phyloP scores from a whole-genome alignment of 1,140 invertebrate genomes.

The Atta colombica region DNA sequence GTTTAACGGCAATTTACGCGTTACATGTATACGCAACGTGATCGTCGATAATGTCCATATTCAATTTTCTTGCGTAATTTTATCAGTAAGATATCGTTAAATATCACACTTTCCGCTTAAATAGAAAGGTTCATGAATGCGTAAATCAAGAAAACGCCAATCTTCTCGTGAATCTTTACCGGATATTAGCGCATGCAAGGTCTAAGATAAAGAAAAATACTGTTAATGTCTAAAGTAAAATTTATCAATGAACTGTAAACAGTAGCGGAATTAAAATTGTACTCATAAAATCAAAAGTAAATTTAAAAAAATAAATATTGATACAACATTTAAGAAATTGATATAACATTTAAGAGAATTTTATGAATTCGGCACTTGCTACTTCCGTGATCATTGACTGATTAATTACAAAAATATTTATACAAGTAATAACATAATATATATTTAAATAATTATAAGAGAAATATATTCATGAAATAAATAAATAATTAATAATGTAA shows the following conservation, averaged over 20 bases:
- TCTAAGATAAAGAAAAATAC: slow-evolving; percentile 6
- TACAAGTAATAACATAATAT: not conserved
- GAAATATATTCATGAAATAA: not conserved
- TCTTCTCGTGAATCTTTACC: not conserved
- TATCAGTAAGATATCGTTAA: slow-evolving; percentile 8
- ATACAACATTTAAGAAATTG: not conserved
- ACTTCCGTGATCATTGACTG: not conserved
- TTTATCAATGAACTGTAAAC: not conserved
- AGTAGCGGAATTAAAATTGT: not conserved
- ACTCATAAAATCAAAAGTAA: not conserved
- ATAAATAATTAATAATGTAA: not conserved
- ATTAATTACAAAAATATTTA: not conserved
- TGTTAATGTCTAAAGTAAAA: not conserved
- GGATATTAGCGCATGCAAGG: not conserved
- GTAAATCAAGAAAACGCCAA: not conserved
- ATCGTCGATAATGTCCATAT: not conserved
- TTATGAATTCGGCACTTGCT: not conserved
- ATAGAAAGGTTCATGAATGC: not conserved
- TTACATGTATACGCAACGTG: not conserved
- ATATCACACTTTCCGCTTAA: not conserved
- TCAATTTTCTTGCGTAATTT: slow-evolving; percentile 1
- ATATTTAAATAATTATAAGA: not conserved
- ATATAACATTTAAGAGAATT: not conserved
- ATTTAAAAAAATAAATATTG: not conserved
- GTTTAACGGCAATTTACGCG: not conserved